Conservation (phyloP, 2,797 vertebrate species). For the Phataginus tricuspis region DNA sequence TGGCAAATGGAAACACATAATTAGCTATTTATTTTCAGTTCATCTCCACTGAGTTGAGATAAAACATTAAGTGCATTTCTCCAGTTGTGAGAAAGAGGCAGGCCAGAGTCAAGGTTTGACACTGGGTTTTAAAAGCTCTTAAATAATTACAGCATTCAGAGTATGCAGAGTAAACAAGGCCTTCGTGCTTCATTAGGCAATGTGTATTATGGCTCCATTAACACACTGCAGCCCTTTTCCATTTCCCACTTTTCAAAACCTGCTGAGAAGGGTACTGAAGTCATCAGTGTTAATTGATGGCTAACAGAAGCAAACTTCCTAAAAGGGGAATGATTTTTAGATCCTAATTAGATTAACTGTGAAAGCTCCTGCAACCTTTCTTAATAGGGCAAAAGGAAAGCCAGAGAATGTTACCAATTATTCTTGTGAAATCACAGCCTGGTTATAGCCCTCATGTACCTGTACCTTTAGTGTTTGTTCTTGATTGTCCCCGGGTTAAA, state of each 20-base stretch:
- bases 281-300: slow-evolving; percentile 88
- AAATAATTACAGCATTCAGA: slow-evolving; percentile 85
- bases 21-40: slow-evolving; percentile 70
- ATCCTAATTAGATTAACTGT: slow-evolving; percentile 88
- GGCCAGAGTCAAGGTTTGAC: slow-evolving; percentile 76
- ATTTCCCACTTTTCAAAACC: slow-evolving; percentile 79
- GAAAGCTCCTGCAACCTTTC: slow-evolving; percentile 82
- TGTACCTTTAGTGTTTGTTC: slow-evolving; percentile 34
- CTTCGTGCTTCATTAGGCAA: slow-evolving; percentile 87
- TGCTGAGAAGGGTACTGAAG: slow-evolving; percentile 80
- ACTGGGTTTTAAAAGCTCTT: slow-evolving; percentile 84
- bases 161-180: slow-evolving; percentile 85
- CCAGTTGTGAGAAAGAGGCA: slow-evolving; percentile 32
- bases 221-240: slow-evolving; percentile 79
- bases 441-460: slow-evolving; percentile 65
- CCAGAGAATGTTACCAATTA: slow-evolving; percentile 86
- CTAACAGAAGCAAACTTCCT: slow-evolving; percentile 85
- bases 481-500: slow-evolving; percentile 59
- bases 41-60: slow-evolving; percentile 36
- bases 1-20: slow-evolving; percentile 60
- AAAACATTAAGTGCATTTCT: slow-evolving; percentile 67
- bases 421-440: slow-evolving; percentile 80
- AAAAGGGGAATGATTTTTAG: slow-evolving; percentile 87
- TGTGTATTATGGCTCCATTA: slow-evolving; percentile 86
- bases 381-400: slow-evolving; percentile 79